A percentile compares a stretch with the other conserved stretches of the same genome.
phyloP scores from a whole-genome alignment of 2,888 invertebrate genomes.

The Pasiphila rectangulata region DNA sequence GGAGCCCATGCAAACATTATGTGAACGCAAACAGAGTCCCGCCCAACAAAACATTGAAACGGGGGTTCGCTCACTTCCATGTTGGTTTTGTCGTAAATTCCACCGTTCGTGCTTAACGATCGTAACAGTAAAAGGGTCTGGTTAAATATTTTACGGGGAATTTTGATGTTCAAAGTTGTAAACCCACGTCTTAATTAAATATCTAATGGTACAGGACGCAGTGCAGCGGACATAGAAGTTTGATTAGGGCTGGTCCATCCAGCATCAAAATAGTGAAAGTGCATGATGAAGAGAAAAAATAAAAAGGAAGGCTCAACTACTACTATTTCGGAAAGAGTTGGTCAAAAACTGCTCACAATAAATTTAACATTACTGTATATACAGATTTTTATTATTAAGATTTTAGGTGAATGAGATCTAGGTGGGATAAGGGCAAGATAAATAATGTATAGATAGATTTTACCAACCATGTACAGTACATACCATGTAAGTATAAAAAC shows the following conservation, averaged over 20 bases:
- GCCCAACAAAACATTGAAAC: slow-evolving; percentile 16
- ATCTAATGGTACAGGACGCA: neutral
- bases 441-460: no score
- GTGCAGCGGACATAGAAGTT: neutral
- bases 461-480: no score
- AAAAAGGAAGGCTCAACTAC: no score
- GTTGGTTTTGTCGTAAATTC: slow-evolving; percentile 21
- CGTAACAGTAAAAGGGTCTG: slow-evolving; percentile 24
- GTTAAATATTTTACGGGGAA: slow-evolving; percentile 29
- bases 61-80: slow-evolving; percentile 12
- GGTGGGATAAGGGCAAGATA: no score
- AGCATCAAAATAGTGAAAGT: neutral
- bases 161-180: slow-evolving; percentile 22
- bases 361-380: no score
- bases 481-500: no score
- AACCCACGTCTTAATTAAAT: neutral
- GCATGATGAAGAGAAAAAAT: no score
- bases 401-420: no score
- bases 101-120: slow-evolving; percentile 14
- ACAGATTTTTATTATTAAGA: no score
- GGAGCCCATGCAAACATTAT: slow-evolving; percentile 13
- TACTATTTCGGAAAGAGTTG: no score
- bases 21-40: slow-evolving; percentile 11
- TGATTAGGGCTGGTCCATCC: neutral
- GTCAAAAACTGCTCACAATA: no score